phyloP scores from a whole-genome alignment of 2,888 invertebrate species.

The Eristalis tenax region DNA sequence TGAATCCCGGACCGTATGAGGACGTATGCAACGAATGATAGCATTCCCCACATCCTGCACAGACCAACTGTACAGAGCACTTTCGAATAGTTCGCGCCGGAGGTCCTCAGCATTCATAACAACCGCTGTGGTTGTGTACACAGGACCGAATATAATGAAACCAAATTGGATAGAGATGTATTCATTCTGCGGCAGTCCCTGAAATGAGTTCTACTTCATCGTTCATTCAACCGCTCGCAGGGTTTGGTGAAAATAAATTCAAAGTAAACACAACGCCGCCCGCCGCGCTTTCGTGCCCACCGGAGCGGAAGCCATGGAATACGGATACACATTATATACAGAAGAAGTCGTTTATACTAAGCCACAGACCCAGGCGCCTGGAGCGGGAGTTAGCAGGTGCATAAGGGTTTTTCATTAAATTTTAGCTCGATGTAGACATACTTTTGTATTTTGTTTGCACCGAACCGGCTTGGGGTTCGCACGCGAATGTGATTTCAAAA shows the following conservation, averaged over 20 bases:
- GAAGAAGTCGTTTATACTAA: slow-evolving; percentile 4
- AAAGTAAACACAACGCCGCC: slow-evolving; percentile 13
- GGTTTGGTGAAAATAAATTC: slow-evolving; percentile 47
- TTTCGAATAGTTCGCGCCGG: neutral
- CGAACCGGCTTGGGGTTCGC: slow-evolving; percentile 22
- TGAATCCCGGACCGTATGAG: too few species aligned
- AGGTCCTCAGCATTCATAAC: neutral
- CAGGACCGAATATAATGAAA: slow-evolving; percentile 30
- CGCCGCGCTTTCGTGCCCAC: neutral
- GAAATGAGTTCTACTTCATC: slow-evolving; percentile 9
- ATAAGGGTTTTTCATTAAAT: slow-evolving; percentile 15
- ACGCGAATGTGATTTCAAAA: neutral
- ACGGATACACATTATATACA: slow-evolving; percentile 8
- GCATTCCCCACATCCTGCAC: too few species aligned
- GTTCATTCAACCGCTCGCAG: slow-evolving; percentile 21
- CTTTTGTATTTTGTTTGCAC: neutral
- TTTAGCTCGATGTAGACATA: neutral
- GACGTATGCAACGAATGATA: too few species aligned
- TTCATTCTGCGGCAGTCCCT: slow-evolving; percentile 29
- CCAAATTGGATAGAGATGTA: slow-evolving; percentile 10
- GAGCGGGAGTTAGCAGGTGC: slow-evolving; percentile 27
- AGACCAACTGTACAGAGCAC: too few species aligned
- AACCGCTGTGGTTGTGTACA: slow-evolving; percentile 20
- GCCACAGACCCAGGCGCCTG: neutral
- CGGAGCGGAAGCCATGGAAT: neutral